Base-by-base conservation (phyloP, 2,113 vertebrate species). In the Chroicocephalus ridibundus region DNA sequence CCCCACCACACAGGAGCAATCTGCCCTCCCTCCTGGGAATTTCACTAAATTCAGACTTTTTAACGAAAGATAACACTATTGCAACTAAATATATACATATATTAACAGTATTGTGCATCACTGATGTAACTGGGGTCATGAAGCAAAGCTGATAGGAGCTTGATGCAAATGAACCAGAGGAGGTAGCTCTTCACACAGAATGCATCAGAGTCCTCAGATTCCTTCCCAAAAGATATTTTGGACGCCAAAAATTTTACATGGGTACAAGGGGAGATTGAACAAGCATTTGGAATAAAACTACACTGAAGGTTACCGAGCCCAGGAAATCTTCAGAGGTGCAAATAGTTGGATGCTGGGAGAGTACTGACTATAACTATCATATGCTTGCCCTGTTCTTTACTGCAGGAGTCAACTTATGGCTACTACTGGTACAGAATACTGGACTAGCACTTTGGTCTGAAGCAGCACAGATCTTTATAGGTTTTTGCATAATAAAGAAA, bases 1-100 rank as follows among this genome's bases (percentile, higher is more conserved):
- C 29, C 68, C 17, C 26, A 65, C 9, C 40, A 34, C 9, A 21
- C 3, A 0, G 0, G 7, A 70, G 26, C 21, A 42, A 66, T 57
- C 26, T 68, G 15, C 11, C 11, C 15, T 83, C 22, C 7, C 9
- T 78, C 26, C 19, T 65, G 36, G n/a, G 49, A 61, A 78, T 74
- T 74, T 69, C 24, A 38, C 15, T 61, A 20, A 38, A 9, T 51
- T 84, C 17, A 78, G 29, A 13, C 20, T 86, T 88, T 82, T 66
- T 31, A 70, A 62, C 40, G 36, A 79, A 66, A 55, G 0, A 17
- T 8, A 57, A 85, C 54, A 11, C 5, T 47, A 15, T 27, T 80
- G 11, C 8, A 64, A 71, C 19, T 16, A 55, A 3, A 36, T 24
- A 31, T 8, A 21, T 2, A 24, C 15, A 64, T 16, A 6, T 3